A percentile compares a stretch with the other conserved stretches of the same genome.
phyloP scores from a whole-genome alignment of 2,888 invertebrate species.

The Caenorhabditis sulstoni region DNA sequence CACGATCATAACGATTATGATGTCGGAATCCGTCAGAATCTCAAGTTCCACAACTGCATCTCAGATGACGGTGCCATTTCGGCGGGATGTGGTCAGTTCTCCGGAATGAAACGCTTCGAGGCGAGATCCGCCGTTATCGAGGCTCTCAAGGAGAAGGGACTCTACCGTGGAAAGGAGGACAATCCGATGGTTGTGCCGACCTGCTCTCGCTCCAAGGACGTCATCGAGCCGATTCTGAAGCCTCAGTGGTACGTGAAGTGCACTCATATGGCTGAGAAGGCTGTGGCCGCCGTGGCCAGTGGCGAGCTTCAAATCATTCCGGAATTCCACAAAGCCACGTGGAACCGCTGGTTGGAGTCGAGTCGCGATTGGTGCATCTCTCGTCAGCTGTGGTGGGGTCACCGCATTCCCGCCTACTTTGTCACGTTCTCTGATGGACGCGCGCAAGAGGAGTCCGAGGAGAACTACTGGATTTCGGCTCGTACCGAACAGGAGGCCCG shows the following conservation, averaged over 20 bases:
- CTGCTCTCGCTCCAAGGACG: slow-evolving; percentile 92
- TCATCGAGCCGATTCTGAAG: slow-evolving; percentile 95
- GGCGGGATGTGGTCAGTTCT: slow-evolving; percentile 74
- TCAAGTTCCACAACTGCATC: slow-evolving; percentile 91
- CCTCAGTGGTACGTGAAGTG: slow-evolving; percentile 96
- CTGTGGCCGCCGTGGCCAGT: slow-evolving; percentile 84
- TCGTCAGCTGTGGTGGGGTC: slow-evolving; percentile 98
- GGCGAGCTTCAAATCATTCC: slow-evolving; percentile 93
- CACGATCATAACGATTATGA: slow-evolving; percentile 98
- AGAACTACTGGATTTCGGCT: slow-evolving; percentile 84
- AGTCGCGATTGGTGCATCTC: slow-evolving; percentile 99
- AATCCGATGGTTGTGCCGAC: slow-evolving; percentile 97
- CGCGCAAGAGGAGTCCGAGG: slow-evolving; percentile 49
- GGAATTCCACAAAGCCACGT: slow-evolving; percentile 91
- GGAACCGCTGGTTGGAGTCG: slow-evolving; percentile 96
- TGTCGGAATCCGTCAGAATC: slow-evolving; percentile 89
- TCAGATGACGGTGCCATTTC: slow-evolving; percentile 92
- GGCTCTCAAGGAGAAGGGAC: slow-evolving; percentile 86
- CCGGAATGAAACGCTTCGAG: slow-evolving; percentile 72
- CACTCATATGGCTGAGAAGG: slow-evolving; percentile 90
- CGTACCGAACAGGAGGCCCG: slow-evolving; percentile 87
- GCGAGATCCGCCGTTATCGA: slow-evolving; percentile 86
- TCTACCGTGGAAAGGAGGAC: slow-evolving; percentile 89
- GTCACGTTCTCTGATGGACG: slow-evolving; percentile 82
- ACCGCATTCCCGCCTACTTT: slow-evolving; percentile 94